These are phyloP conservation scores for Ciconia maguari DNA, from an alignment of 2,113 vertebrate genomes.

Conservation along the genomic window DNA sequence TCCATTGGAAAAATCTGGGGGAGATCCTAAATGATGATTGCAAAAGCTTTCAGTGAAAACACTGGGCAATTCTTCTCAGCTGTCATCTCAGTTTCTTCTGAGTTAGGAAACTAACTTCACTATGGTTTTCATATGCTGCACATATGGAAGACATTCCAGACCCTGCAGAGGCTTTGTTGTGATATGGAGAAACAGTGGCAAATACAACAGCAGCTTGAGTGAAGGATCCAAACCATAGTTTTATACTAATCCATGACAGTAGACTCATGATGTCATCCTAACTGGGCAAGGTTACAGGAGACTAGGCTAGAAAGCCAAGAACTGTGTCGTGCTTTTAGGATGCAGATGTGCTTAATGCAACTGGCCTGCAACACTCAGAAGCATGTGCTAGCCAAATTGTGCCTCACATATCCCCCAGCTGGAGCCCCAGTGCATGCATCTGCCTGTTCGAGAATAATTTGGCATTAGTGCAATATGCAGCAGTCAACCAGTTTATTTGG, in stretches of 20 bases:
- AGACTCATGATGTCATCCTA: slow-evolving; percentile 45
- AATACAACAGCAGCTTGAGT: background rate
- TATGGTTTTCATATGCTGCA: background rate
- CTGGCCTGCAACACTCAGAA: slow-evolving; percentile 20
- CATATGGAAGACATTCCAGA: background rate
- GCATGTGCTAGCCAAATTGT: slow-evolving; percentile 16
- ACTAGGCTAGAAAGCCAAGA: slow-evolving; percentile 40
- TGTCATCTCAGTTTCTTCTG: background rate
- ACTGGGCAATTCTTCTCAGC: background rate
- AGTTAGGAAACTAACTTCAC: background rate
- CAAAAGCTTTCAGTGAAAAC: background rate
- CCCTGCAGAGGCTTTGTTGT: background rate
- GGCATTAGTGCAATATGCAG: background rate
- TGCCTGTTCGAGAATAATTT: background rate
- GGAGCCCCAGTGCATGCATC: background rate
- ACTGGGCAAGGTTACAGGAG: slow-evolving; percentile 12
- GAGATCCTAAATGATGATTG: background rate
- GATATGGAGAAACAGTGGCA: background rate
- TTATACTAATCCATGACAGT: background rate
- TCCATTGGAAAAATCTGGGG: background rate
- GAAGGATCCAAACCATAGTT: background rate
- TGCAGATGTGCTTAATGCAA: slow-evolving; percentile 58
- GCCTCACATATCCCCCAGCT: background rate
- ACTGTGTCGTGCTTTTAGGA: slow-evolving; percentile 23
- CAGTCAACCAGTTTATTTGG: background rate